These are phyloP conservation scores for Pteruthius melanotis DNA, from an alignment of 2,113 vertebrate genomes.

Conservation along the genomic window DNA sequence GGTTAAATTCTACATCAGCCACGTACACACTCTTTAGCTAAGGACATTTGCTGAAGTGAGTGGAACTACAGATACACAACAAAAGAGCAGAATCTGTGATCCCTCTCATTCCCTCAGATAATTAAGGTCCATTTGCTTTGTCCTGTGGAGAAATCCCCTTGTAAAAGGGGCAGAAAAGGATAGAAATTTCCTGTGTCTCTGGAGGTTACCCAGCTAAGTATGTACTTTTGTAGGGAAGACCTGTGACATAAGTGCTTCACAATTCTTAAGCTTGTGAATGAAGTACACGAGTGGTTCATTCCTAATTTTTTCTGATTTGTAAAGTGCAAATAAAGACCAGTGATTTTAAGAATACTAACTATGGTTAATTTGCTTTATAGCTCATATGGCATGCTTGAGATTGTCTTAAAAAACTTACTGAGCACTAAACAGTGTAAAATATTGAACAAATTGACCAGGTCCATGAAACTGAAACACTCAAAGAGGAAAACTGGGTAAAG, in stretches of 20 bases:
- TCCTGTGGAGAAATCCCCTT: neutral
- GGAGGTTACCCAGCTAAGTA: neutral
- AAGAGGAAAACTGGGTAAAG: slow-evolving; percentile 50
- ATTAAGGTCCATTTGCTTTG: neutral
- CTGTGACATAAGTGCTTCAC: neutral
- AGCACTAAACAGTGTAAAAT: neutral
- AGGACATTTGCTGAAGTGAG: neutral
- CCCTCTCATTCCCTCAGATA: neutral
- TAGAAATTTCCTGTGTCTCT: neutral
- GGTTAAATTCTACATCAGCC: neutral
- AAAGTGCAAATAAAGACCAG: neutral
- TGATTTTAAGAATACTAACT: neutral
- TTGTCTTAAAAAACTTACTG: neutral
- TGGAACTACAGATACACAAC: neutral
- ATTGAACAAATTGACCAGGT: neutral
- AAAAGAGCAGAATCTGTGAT: neutral
- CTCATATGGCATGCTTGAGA: neutral
- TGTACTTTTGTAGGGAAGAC: neutral
- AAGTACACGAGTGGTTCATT: neutral
- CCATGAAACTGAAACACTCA: neutral
- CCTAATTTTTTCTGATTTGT: neutral
- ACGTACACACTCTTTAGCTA: neutral
- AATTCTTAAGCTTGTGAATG: neutral
- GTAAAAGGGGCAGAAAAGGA: neutral
- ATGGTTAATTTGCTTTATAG: neutral